Base-by-base conservation (phyloP, 1,140 invertebrate genomes). In the Drosophila subpulchrella region DNA sequence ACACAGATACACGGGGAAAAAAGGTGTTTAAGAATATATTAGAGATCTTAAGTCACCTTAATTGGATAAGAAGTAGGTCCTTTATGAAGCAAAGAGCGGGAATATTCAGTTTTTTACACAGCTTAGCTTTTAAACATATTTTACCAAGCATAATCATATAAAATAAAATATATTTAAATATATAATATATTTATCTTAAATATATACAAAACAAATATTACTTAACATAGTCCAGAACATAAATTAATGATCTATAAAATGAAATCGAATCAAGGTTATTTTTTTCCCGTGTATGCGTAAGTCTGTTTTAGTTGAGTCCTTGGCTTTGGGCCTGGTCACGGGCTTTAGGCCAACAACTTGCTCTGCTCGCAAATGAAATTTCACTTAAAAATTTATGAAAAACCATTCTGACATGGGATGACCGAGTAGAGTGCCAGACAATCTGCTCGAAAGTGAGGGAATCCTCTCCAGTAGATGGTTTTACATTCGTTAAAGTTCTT, bases 381-480 rank as follows among this genome's bases (percentile, higher is more conserved):
- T 66, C 62, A 60, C 62, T 79, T 79, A 86, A 83, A 86, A 88
- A 86, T 86, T 72, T 78, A 88, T 88, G 82, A 78, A 88, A 78
- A 78, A 38, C 75, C 71, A 82, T 76, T 75, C 73, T 75, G 82
- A 70, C 58, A 56, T 53, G 10, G 24, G 50, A 81, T 66, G 60
- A 71, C 59, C 58, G 11, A 60, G 76, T 38, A 50, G 57, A 67
- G 61, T 46, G 44, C 42, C 72, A 67, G 70, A 58, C 62, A 73
- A 86, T 65, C 65, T 81, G 76, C 50, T 62, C 50, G 15, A 70
- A 39, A 60, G 41, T 70, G 65, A 62, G 34, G 46, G 34, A 84
- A 67, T 79, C 60, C 60, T 48, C 55, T 24, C 20, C 46, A 41
- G 15, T n/a, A 59, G 27, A 32, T 58, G 41, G 46, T 11, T 51